Evolutionary conservation across 2,797 vertebrate species (phyloP), one percentile per base, ranked within the genome.

Genomic region (Sebastes jordani): DNA sequence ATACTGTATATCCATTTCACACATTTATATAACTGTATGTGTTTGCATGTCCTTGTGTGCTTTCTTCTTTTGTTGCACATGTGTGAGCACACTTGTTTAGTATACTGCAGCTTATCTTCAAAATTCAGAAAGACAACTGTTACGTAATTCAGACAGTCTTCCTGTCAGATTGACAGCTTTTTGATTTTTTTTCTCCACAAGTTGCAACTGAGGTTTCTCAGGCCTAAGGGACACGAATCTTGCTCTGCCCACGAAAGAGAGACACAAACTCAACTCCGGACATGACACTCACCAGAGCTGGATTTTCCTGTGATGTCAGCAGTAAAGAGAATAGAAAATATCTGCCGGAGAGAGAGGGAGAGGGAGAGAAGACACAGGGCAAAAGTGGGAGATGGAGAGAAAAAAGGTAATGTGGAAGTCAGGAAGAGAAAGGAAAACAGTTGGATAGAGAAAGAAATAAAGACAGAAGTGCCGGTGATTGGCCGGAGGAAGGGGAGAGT

Each of bases 281-380:
- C 75, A 76, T 11, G 74, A 79, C 71, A n/a, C 46, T 32, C 56
- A 0, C 22, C 59, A 55, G 60, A 42, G 3, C 55, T 32, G 60
- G 46, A 86, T 75, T 74, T 78, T 52, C 71, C 38, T 84, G 74
- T 86, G 81, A 86, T 83, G 77, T 68, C 80, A 82, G 84, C 74
- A 63, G 62, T 71, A 78, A 85, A 89, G 55, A 71, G 81, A 87
- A 81, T 77, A 70, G 23, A 34, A 82, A 77, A 83, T 65, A 62
- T 76, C 69, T 32, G 69, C 59, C 49, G 22, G 72, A 55, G 46
- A 18, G 60, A 5, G 54, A 69, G 25, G 38, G 42, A 36, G 67
- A 7, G 52, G 70, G 25, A 52, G 18, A 46, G 64, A 56, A 66
- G 67, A 4, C 25, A 30, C 34, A 25, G 56, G 32, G 46, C 4